Percentiles rank a stretch among this genome's conserved stretches.
Conservation (phyloP, 1,140 invertebrate genomes). For the Euglossa dilemma region DNA sequence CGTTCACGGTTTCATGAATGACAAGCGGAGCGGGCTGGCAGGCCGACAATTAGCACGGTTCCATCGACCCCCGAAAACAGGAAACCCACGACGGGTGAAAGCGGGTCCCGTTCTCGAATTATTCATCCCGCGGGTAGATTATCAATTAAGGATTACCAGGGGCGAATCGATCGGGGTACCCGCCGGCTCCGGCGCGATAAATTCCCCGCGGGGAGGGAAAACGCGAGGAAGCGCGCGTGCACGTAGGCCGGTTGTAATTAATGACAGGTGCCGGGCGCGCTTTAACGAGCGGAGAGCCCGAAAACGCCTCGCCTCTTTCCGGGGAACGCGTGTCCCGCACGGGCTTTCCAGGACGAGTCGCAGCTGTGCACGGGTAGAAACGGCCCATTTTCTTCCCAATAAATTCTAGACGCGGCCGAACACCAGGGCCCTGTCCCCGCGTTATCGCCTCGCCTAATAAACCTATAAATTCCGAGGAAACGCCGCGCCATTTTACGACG, state of each 20-base stretch:
- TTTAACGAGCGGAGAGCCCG: conserved; percentile 37
- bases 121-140: neutral
- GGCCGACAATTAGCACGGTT: no score
- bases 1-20: neutral
- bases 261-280: conserved; percentile 37
- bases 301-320: conserved; percentile 2
- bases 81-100: neutral
- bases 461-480: conserved; percentile 54
- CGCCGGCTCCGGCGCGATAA: neutral
- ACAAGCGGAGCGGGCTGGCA: neutral
- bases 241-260: conserved; percentile 45
- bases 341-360: conserved; percentile 5
- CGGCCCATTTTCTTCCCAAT: conserved; percentile 29
- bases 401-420: conserved; percentile 39
- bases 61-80: neutral
- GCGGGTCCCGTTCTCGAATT: neutral
- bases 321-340: neutral
- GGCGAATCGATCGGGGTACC: neutral
- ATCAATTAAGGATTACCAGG: conserved; percentile 13
- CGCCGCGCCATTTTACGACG: conserved; percentile 30
- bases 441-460: conserved; percentile 57
- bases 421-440: neutral
- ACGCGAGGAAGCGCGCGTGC: neutral
- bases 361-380: conserved; percentile 25
- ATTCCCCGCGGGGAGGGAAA: neutral